These are phyloP conservation scores for Dipodomys merriami DNA, from an alignment of 2,113 vertebrate species.

Conservation along the genomic window DNA sequence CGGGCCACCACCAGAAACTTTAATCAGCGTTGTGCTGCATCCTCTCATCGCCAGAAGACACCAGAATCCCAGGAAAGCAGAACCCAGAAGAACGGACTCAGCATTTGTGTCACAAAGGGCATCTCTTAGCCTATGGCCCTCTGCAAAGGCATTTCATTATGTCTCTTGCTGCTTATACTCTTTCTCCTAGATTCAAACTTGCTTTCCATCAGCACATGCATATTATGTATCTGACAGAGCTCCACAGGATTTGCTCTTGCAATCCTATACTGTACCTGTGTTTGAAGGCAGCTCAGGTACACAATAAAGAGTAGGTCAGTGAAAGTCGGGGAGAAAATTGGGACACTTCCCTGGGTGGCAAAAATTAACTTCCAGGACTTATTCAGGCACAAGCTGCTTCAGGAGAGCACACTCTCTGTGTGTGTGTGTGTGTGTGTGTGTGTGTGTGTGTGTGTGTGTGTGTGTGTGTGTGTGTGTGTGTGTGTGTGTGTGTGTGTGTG, in stretches of 20 bases:
- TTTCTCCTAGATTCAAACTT: neutral
- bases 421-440: no score
- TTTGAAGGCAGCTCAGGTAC: constrained; percentile 41
- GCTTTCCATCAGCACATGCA: neutral
- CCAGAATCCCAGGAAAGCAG: neutral
- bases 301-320: constrained; percentile 41
- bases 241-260: neutral
- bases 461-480: no score
- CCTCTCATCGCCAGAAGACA: neutral
- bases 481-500: no score
- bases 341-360: constrained; percentile 63
- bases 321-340: constrained; percentile 66
- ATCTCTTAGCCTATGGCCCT: neutral
- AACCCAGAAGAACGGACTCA: no score
- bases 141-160: neutral
- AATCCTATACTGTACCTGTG: neutral
- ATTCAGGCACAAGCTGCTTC: constrained; percentile 46
- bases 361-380: constrained; percentile 64
- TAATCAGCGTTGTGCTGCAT: neutral
- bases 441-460: no score
- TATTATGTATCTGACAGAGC: neutral
- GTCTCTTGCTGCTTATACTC: no score
- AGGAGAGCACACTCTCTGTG: neutral
- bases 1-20: neutral
- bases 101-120: neutral